Evolutionary conservation across 2,888 invertebrate genomes (phyloP).

Genomic region (Acleris emargana): DNA sequence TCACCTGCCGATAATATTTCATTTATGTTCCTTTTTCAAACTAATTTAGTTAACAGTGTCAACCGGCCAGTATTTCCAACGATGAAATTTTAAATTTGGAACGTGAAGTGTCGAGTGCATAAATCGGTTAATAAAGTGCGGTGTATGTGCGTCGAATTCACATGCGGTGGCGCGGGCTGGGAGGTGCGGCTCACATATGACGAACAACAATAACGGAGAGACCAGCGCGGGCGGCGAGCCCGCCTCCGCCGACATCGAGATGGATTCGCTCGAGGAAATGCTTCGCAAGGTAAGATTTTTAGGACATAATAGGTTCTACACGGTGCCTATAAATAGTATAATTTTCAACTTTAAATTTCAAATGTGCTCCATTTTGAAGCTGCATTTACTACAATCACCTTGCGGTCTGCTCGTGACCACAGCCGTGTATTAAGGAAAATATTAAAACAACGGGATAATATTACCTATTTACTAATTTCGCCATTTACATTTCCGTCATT

Average conservation of each 20-base stretch:
- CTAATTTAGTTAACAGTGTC: background rate
- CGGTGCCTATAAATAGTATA: background rate
- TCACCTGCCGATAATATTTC: too few relatives aligned
- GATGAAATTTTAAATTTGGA: constrained; percentile 25
- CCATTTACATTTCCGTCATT: too few relatives aligned
- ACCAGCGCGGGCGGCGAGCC: constrained; percentile 85
- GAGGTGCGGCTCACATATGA: constrained; percentile 79
- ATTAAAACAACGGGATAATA: too few relatives aligned
- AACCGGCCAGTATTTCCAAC: constrained; percentile 17
- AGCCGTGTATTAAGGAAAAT: too few relatives aligned
- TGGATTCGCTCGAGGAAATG: constrained; percentile 90
- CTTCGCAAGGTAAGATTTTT: constrained; percentile 86
- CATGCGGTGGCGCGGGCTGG: constrained; percentile 43
- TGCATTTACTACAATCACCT: too few relatives aligned
- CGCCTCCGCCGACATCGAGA: constrained; percentile 84
- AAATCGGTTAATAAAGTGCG: constrained; percentile 43
- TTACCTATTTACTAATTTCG: too few relatives aligned
- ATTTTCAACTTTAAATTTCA: too few relatives aligned
- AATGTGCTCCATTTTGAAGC: too few relatives aligned
- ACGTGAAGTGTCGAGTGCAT: constrained; percentile 41
- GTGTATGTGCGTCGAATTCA: constrained; percentile 36
- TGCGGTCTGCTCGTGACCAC: too few relatives aligned
- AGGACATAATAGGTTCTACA: background rate
- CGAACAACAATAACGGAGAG: constrained; percentile 86
- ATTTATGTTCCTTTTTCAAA: background rate